These are phyloP conservation scores for Onthophagus taurus DNA, from an alignment of 1,140 invertebrate genomes.

Conservation along the genomic window DNA sequence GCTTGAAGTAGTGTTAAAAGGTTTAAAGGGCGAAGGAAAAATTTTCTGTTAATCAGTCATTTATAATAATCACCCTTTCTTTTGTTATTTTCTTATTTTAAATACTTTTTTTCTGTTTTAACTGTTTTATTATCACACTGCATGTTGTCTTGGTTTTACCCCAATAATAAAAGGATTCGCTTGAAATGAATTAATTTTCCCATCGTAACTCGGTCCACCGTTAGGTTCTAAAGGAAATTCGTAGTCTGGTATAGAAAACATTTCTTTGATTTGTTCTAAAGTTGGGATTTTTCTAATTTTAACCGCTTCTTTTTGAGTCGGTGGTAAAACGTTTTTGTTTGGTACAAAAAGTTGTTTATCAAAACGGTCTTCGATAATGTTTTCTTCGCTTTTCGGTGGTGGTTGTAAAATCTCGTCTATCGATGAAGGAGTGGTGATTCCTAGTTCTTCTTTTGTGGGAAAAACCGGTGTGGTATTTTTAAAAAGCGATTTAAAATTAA, in stretches of 20 bases:
- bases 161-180: constrained; percentile 17
- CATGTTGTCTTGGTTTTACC: constrained; percentile 4
- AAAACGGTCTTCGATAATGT: constrained; percentile 10
- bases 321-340: not conserved
- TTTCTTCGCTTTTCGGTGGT: constrained; percentile 1
- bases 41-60: no score
- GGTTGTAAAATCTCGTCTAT: constrained; percentile 2
- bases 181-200: constrained; percentile 29
- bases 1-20: no score
- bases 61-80: no score
- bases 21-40: no score
- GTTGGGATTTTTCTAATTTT: not conserved
- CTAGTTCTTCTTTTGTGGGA: constrained; percentile 20
- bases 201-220: constrained; percentile 27
- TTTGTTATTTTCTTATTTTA: not conserved
- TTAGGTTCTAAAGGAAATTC: constrained; percentile 33
- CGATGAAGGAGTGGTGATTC: not conserved
- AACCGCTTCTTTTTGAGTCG: not conserved
- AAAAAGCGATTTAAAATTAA: constrained; percentile 27
- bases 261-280: constrained; percentile 21
- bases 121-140: not conserved
- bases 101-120: constrained; percentile 3
- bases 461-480: constrained; percentile 34
- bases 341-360: not conserved
- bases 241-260: constrained; percentile 34